Conservation (phyloP, 2,797 vertebrate species). For the Phataginus tricuspis region DNA sequence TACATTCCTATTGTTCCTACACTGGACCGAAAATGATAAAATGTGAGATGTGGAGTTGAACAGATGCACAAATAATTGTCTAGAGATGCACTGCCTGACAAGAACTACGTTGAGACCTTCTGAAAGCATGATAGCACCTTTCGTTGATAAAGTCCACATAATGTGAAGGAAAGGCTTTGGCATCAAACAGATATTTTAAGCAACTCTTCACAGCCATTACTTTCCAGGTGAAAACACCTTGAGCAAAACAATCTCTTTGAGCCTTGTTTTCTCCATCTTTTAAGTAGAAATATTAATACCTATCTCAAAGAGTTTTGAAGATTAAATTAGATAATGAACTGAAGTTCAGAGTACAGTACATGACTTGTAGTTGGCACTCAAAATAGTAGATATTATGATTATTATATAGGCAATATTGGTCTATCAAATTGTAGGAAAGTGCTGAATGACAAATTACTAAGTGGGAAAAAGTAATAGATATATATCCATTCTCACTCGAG, state of each 20-base stretch:
- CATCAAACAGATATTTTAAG: background rate
- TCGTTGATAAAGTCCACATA: background rate
- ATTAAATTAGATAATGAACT: background rate
- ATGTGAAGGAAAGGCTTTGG: background rate
- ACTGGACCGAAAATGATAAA: background rate
- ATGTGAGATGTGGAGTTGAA: background rate
- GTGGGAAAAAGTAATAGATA: background rate
- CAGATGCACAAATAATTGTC: background rate
- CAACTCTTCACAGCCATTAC: background rate
- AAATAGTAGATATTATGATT: background rate
- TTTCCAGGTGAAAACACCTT: background rate
- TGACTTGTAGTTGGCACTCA: background rate
- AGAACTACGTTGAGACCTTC: background rate
- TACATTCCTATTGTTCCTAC: background rate
- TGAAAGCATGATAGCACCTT: background rate
- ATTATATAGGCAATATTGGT: background rate
- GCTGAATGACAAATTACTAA: background rate
- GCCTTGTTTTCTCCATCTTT: background rate
- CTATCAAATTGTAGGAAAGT: background rate
- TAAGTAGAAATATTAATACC: background rate
- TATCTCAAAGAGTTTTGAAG: background rate
- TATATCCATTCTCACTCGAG: background rate
- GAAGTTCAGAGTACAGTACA: background rate
- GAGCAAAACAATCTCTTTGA: background rate
- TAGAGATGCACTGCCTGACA: background rate